Evolutionary conservation across 2,888 invertebrate species (phyloP), one percentile per base, ranked within the genome.

Genomic region (Acanthopleura granulata): DNA sequence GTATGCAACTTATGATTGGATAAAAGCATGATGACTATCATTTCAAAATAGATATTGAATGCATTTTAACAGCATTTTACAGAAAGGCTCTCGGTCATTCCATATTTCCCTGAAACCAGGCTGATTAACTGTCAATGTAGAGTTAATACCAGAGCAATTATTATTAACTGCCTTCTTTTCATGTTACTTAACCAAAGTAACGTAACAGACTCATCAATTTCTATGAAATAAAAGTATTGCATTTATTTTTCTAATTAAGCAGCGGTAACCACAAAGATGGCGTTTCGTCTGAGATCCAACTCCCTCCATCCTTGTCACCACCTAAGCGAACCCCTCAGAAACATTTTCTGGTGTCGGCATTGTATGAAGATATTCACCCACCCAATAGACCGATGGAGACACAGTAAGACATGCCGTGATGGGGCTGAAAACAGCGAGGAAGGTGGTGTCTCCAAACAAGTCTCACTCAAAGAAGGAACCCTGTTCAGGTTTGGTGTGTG

Each of bases 281-380:
- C 66, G 6, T 27, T 25, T 27, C 22, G 25, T 6, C 25, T 22
- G 22, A 22, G 66, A 66, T 22, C 29, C 16, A 14, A 66, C 16
- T 80, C 82, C n/a, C 78, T 78, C n/a, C 87, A 87, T 75, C 87
- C 87, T 51, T 87, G 87, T 77, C 87, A 87, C 79, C 81, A 85
- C 72, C 82, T 87, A 72, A 87, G 87, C 77, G 83, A 86, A 22
- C 86, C 87, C 40, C 82, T 84, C 74, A 85, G 85, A 22, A 84
- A 84, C 69, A 75, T 85, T 11, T 87, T 86, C 78, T 86, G 86
- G 86, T 87, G 87, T 75, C 83, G 87, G 4, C 87, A 87, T 78
- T 87, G 87, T 76, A 86, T 86, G 85, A 82, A 84, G 77, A 85
- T 84, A 77, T 87, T 87, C 78, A 84, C 84, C 75, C 86, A 87